Evolutionary conservation across 2,888 invertebrate species (phyloP), one percentile per base, ranked within the genome.

Genomic region (Eretmocerus hayati): DNA sequence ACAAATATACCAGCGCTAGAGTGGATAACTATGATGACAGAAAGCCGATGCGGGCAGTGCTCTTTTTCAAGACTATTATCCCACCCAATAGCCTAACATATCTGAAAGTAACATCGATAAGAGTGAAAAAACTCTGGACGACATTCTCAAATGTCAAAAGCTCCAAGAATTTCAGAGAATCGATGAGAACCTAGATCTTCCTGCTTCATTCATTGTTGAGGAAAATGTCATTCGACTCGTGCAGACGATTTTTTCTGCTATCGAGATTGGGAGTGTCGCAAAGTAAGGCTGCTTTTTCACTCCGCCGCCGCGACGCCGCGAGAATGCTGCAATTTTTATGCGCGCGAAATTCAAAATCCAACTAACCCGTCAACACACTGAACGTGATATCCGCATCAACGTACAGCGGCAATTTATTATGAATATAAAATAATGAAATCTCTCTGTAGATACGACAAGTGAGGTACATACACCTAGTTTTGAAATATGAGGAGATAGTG

Each of bases 1-100:
- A 42, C n/a, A 31, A 22, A 8, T 47, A 33, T 20, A 20, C 26
- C 18, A 47, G 41, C 4, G 42, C 18, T n/a, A 36, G 41, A 20
- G 41, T 47, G 15, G 47, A 41, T 16, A 47, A 47, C 30, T 36
- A 42, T 9, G 47, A 47, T n/a, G 36, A 47, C 36, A 33, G 26
- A 21, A 42, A 47, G 20, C 41, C 16, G 47, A 47, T 23, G 42
- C 41, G 13, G 47, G 23, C 11, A 13, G 16, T 18, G 40, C 33
- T 33, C 20, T 40, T 30, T 46, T 46, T 39, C 33, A 40, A 46
- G 15, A 32, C 19, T 3, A 31, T n/a, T n/a, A 19, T 19, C 11
- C 11, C 21, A 5, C 19, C 5, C 19, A 5, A 20, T 32, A 41
- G 16, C 11, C 21, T n/a, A 15, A 16, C n/a, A 31, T 8, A 8